Evolutionary conservation across 2,797 vertebrate species (phyloP).

Genomic region (Etheostoma nigrum): DNA sequence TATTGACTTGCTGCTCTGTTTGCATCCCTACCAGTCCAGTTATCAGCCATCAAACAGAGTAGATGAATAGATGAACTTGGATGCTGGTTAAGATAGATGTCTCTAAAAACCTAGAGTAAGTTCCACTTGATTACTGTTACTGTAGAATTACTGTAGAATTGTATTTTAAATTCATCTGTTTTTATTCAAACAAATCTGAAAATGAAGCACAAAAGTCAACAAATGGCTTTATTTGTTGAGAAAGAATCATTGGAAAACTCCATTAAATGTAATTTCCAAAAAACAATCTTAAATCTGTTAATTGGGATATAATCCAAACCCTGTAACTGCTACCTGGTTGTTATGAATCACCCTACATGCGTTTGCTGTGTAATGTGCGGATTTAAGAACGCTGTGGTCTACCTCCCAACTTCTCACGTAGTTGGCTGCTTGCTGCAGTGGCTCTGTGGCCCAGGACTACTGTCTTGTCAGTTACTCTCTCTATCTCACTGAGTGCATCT

Average conservation of each 20-base stretch:
- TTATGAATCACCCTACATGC: constrained; percentile 1
- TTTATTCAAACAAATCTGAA: not conserved
- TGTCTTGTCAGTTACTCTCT: constrained; percentile 68
- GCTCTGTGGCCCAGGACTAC: constrained; percentile 34
- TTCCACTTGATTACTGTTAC: not conserved
- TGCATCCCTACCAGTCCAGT: too few relatives aligned
- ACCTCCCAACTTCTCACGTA: constrained; percentile 3
- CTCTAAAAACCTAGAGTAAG: not conserved
- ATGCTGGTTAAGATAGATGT: not conserved
- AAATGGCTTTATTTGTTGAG: not conserved
- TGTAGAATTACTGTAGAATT: too few relatives aligned
- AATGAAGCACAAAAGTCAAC: not conserved
- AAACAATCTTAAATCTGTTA: not conserved
- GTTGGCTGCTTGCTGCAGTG: constrained; percentile 5
- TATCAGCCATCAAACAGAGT: not conserved
- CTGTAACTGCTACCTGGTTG: not conserved
- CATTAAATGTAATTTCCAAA: not conserved
- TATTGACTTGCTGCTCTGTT: too few relatives aligned
- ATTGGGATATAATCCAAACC: not conserved
- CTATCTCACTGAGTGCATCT: constrained; percentile 74
- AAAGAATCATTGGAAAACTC: not conserved
- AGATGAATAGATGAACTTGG: not conserved
- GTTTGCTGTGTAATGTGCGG: constrained; percentile 24
- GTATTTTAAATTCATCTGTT: too few relatives aligned
- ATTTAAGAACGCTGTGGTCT: constrained; percentile 14